A percentile compares a stretch with the other conserved stretches of the same genome.
Evolutionary conservation across 1,140 invertebrate species (phyloP).

Genomic region (Lerema accius): DNA sequence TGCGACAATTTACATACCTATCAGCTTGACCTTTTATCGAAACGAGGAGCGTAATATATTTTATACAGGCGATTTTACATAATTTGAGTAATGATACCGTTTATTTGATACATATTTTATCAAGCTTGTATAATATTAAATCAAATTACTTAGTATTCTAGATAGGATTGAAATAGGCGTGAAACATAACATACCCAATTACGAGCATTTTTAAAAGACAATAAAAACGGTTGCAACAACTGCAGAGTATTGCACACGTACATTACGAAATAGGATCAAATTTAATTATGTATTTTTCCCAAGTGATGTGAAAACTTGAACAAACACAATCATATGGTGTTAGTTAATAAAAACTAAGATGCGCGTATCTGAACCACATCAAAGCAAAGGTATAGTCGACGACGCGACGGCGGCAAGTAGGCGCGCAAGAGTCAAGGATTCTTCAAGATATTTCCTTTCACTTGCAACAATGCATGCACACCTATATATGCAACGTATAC

Average conservation of each 20-base stretch:
- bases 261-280: slow-evolving; percentile 10
- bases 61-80: slow-evolving; percentile 20
- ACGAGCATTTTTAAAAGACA: background rate
- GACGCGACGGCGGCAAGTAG: slow-evolving; percentile 62
- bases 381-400: slow-evolving; percentile 50
- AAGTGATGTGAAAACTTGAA: slow-evolving; percentile 15
- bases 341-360: slow-evolving; percentile 43
- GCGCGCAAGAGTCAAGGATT: slow-evolving; percentile 77
- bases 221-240: slow-evolving; percentile 13
- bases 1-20: slow-evolving; percentile 19
- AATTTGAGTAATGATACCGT: background rate
- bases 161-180: background rate
- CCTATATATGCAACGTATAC: slow-evolving; percentile 51
- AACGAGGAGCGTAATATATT: slow-evolving; percentile 19
- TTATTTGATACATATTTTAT: background rate
- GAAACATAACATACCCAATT: background rate
- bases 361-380: slow-evolving; percentile 40
- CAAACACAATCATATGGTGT: slow-evolving; percentile 19
- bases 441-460: slow-evolving; percentile 81
- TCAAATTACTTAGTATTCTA: background rate
- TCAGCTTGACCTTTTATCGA: slow-evolving; percentile 26
- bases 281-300: slow-evolving; percentile 29
- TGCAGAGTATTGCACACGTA: background rate
- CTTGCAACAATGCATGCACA: slow-evolving; percentile 76
- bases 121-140: background rate